Conservation (phyloP, 2,113 vertebrate species). For the Leptobrachium leishanense region DNA sequence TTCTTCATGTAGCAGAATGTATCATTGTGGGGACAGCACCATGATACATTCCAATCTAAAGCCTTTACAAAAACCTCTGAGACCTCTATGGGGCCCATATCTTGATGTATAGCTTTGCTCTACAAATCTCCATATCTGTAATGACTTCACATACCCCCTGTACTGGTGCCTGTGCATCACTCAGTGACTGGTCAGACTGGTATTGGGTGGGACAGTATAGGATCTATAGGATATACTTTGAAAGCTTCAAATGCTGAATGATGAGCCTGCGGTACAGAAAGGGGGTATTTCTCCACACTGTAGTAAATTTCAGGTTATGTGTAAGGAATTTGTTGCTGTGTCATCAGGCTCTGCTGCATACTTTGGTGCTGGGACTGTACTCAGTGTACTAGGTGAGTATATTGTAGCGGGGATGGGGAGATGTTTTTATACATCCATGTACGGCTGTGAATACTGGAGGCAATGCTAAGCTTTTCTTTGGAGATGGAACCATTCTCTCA, state of each 20-base stretch:
- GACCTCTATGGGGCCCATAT: background rate
- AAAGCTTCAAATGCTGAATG: too few species aligned
- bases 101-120: too few species aligned
- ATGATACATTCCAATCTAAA: slow-evolving; percentile 15
- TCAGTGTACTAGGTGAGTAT: slow-evolving; percentile 49
- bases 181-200: background rate
- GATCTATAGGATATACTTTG: too few species aligned
- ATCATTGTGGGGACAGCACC: slow-evolving; percentile 39
- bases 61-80: slow-evolving; percentile 27
- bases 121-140: background rate
- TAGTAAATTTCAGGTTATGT: background rate
- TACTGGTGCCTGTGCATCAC: too few species aligned
- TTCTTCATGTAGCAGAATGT: slow-evolving; percentile 23
- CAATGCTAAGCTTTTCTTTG: slow-evolving; percentile 13
- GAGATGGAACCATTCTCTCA: slow-evolving; percentile 15
- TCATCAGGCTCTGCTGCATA: background rate
- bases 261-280: too few species aligned
- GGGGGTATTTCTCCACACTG: background rate
- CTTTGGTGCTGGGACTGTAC: slow-evolving; percentile 48
- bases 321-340: slow-evolving; percentile 22
- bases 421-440: slow-evolving; percentile 5
- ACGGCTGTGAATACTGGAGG: background rate
- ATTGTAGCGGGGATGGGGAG: background rate
- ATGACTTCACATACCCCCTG: background rate
- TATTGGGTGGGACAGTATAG: too few species aligned